Evolutionary conservation across 2,888 invertebrate genomes (phyloP), one percentile per base, ranked within the genome.

Genomic region (Zaprionus lineosus): DNA sequence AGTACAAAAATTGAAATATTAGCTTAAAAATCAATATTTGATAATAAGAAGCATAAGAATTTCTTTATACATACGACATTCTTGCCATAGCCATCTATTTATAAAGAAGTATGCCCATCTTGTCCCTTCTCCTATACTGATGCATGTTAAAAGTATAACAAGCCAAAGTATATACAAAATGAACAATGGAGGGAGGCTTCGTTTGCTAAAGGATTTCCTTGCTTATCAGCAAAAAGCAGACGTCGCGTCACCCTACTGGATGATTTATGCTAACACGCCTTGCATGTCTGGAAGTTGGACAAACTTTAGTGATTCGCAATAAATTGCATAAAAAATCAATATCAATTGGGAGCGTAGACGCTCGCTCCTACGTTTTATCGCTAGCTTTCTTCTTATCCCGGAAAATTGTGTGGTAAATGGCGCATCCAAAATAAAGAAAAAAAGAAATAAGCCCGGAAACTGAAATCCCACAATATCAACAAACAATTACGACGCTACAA

Each of bases 341-440:
- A 71, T 51, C 29, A 65, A 52, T 51, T 48, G 67, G 31, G 5
- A 39, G n/a, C n/a, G n/a, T n/a, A n/a, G n/a, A 37, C 29, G 6
- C 40, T 18, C 40, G 37, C 62, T 48, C 56, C 63, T 68, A 69
- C 47, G 29, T 5, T 59, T 71, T 71, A 71, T 71, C 63, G 74
- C 47, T 11, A 7, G 5, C 9, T 19, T n/a, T 15, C 43, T 9
- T 21, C 11, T 3, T 9, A 16, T 33, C 41, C 65, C 61, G 57
- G 76, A 71, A 67, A 68, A 59, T 33, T 57, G 40, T 63, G 77
- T 64, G 59, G 70, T 77, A 83, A 73, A 78, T 74, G 59, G 65
- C 82, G 74, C 71, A 68, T 71, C 72, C 53, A 59, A 63, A 44
- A 75, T 33, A 40, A 28, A 36, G n/a, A 18, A 31, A 52, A 24